Evolutionary conservation across 1,140 invertebrate species (phyloP).

Genomic region (Papilio aristodemus): DNA sequence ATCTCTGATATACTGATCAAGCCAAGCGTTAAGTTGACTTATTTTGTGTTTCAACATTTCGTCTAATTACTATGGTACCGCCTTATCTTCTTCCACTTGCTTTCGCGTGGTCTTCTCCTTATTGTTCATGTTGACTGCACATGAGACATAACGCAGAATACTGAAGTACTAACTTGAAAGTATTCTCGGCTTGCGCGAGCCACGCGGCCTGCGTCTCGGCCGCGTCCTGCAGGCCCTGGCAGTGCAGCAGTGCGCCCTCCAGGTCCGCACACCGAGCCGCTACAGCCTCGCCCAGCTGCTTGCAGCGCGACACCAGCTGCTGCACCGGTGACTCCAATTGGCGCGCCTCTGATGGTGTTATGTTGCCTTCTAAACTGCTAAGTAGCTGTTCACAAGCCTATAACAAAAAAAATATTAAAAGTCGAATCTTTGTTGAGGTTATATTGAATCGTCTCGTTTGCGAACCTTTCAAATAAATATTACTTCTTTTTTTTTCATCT

Average conservation of each 20-base stretch:
- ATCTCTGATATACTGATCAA: too few relatives aligned
- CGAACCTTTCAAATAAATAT: too few relatives aligned
- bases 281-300: constrained; percentile 85
- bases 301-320: constrained; percentile 88
- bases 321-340: constrained; percentile 89
- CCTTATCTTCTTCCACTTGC: too few relatives aligned
- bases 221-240: constrained; percentile 96
- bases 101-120: too few relatives aligned
- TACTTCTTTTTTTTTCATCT: too few relatives aligned
- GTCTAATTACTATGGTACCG: too few relatives aligned
- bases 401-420: not conserved
- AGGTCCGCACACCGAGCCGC: constrained; percentile 90
- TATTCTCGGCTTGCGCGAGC: constrained; percentile 91
- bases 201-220: constrained; percentile 91
- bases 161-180: constrained; percentile 84
- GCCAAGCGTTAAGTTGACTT: too few relatives aligned
- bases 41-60: too few relatives aligned
- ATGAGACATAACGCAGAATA: too few relatives aligned
- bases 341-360: constrained; percentile 88
- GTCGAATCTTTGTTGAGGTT: too few relatives aligned
- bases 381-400: constrained; percentile 87
- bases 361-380: constrained; percentile 88
- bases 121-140: too few relatives aligned
- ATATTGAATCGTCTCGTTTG: too few relatives aligned
- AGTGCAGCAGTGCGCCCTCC: constrained; percentile 94